These are phyloP conservation scores for Hemibagrus wyckioides DNA, from an alignment of 2,113 vertebrate genomes.

Conservation along the genomic window DNA sequence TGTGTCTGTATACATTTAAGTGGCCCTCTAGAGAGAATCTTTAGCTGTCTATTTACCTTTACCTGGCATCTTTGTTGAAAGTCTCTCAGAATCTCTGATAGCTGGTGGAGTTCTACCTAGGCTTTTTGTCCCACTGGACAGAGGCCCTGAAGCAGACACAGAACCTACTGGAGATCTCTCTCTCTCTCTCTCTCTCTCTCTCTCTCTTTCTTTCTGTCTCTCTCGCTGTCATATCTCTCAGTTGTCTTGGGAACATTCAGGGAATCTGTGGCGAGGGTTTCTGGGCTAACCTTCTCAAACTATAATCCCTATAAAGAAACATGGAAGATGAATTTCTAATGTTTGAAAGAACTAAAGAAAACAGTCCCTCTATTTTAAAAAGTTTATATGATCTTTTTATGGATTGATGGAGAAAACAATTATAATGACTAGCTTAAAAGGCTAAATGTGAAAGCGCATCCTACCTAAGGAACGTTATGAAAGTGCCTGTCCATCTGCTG, in stretches of 20 bases:
- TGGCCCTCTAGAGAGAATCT: constrained; percentile 55
- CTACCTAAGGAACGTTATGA: neutral
- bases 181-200: too few species aligned
- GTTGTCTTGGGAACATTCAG: neutral
- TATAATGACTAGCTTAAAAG: neutral
- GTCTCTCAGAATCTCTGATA: neutral
- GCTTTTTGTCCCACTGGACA: neutral
- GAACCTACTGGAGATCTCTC: neutral
- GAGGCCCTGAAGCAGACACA: neutral
- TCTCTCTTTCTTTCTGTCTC: too few species aligned
- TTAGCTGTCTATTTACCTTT: neutral
- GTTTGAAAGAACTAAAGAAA: neutral
- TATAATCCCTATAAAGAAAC: neutral
- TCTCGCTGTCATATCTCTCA: neutral
- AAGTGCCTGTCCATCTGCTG: neutral
- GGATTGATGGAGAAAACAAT: neutral
- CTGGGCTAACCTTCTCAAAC: neutral
- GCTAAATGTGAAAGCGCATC: neutral
- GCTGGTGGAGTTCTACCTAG: neutral
- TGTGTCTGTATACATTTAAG: constrained; percentile 53
- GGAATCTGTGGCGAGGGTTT: neutral
- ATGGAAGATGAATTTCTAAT: neutral
- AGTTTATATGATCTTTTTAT: neutral
- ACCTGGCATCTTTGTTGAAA: neutral
- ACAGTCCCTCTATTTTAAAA: neutral